Conservation (phyloP, 2,888 invertebrate species). For the Alitta virens region DNA sequence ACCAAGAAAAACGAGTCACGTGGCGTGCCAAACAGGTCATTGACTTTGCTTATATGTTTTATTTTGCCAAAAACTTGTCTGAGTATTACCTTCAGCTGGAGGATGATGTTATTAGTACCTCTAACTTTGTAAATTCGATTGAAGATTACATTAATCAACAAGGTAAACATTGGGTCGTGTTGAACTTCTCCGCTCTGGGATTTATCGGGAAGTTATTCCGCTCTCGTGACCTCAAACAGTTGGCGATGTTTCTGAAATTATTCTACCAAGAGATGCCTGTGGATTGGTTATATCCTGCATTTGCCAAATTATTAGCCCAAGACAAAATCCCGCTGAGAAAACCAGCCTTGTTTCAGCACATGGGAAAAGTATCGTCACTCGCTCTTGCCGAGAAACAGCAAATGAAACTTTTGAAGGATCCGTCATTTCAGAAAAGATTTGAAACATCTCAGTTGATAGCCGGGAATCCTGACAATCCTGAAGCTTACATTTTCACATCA, state of each 20-base stretch:
- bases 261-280: conserved; percentile 1
- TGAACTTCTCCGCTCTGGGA: neutral
- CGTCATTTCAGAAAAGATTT: conserved; percentile 34
- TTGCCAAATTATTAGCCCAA: neutral
- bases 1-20: neutral
- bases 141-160: neutral
- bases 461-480: conserved; percentile 45
- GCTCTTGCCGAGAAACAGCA: conserved; percentile 45
- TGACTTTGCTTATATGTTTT: conserved; percentile 3
- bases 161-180: neutral
- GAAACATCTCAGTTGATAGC: neutral
- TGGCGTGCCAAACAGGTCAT: neutral
- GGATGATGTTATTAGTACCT: neutral
- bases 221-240: neutral
- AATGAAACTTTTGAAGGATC: conserved; percentile 36
- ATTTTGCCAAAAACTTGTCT: neutral
- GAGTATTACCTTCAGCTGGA: conserved; percentile 2
- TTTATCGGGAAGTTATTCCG: neutral
- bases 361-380: neutral
- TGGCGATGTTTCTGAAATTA: neutral
- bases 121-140: neutral
- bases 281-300: neutral
- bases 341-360: neutral
- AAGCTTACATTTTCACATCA: conserved; percentile 50
- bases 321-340: neutral